Base-by-base conservation (phyloP, 2,888 invertebrate species). In the Bedellia somnulentella region DNA sequence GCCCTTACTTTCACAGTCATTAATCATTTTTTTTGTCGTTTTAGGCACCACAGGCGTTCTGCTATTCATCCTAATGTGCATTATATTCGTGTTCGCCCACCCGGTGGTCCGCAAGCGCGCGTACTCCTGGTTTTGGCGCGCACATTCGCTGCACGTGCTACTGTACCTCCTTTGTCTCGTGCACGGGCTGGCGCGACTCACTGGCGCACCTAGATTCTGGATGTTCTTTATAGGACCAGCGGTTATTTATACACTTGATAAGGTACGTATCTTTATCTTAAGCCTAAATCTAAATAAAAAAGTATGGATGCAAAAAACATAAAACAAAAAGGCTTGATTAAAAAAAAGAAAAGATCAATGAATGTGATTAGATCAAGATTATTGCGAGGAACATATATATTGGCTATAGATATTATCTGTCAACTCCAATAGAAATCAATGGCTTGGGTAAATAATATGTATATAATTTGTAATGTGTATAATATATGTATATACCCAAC, bases 31-130 rank as follows among this genome's bases (percentile, higher is more conserved):
- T 8, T 6, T 15, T 16, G 10, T 29, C 4, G 11, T 58, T 58
- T 2, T 53, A 90, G 93, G 94, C 38, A 60, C 91, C 3, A 92
- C 89, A 2, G 94, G 95, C 8, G 90, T 96, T 1, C 51, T 92
- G 2, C 76, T 96, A 1, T 95, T 93, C 54, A 79, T 90, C 30
- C 85, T 94, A 31, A 94, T 95, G 89, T 89, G 91, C 54, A 87
- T 95, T 31, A 96, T 97, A 43, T 94, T 95, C 54, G 89, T 94
- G n/a, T 97, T 97, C 56, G 95, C 96, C 0, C 93, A 95, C 67
- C 94, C 95, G 0, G 85, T 85, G 3, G 89, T 96, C 36, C 81
- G 96, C 27, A 91, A 93, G 57, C 88, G 90, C 45, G 95, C 95
- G 0, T 96, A 94, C 61, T 92, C 92, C 35, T 95, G 91, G 76